Percentiles rank a stretch among this genome's conserved stretches.
Evolutionary conservation across 2,888 invertebrate genomes (phyloP).

Genomic region (Trissonchulus latispiculum): DNA sequence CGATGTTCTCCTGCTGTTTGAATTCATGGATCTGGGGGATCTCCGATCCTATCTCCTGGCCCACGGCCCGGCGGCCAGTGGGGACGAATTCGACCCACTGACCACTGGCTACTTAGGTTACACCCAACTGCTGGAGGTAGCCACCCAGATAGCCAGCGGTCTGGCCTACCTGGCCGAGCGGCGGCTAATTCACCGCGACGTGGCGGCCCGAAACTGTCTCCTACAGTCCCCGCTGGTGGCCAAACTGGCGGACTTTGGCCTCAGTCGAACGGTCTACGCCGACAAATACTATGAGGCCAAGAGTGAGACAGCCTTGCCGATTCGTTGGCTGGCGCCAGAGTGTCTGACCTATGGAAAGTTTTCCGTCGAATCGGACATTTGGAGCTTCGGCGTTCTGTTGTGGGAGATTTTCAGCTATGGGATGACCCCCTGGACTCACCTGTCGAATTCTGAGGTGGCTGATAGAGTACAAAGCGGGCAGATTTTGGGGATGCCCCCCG

Average conservation of each 20-base stretch:
- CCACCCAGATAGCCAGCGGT: conserved; percentile 68
- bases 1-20: conserved; percentile 89
- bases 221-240: conserved; percentile 85
- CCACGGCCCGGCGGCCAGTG: conserved; percentile 53
- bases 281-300: conserved; percentile 65
- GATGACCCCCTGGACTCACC: not conserved
- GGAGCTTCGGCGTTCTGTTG: conserved; percentile 10
- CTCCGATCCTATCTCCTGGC: conserved; percentile 69
- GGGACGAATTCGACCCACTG: conserved; percentile 58
- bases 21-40: conserved; percentile 93
- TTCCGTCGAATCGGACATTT: conserved; percentile 7
- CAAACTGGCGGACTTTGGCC: conserved; percentile 89
- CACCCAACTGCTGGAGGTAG: conserved; percentile 70
- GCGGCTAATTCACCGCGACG: conserved; percentile 89
- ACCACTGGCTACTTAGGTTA: too few relatives aligned
- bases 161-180: conserved; percentile 57
- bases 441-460: not conserved
- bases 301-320: not conserved
- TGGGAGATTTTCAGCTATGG: conserved; percentile 1
- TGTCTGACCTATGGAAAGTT: conserved; percentile 3
- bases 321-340: conserved; percentile 13
- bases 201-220: conserved; percentile 89
- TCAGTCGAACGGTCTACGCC: conserved; percentile 73
- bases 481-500: not conserved
- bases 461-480: not conserved